Conservation (phyloP, 2,888 invertebrate genomes). For the Lamellibrachia satsuma region DNA sequence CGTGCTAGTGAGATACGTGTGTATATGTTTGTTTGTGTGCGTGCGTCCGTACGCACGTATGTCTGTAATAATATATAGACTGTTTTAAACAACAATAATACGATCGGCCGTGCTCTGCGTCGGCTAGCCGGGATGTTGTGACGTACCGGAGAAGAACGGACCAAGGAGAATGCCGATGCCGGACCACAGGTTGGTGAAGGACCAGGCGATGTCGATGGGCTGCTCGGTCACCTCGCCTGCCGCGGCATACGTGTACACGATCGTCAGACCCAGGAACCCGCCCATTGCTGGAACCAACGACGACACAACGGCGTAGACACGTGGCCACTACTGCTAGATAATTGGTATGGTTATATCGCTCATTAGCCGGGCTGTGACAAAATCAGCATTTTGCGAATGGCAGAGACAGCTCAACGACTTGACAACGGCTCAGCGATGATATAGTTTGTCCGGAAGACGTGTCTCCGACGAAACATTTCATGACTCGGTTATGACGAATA, state of each 20-base stretch:
- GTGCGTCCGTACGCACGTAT: not conserved
- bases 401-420: not conserved
- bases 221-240: conserved; percentile 49
- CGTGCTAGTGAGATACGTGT: too few species aligned
- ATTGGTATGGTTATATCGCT: not conserved
- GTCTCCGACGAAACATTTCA: not conserved
- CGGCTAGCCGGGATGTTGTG: not conserved
- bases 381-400: not conserved
- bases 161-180: conserved; percentile 51
- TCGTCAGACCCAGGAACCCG: conserved; percentile 50
- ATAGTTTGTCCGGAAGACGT: conserved; percentile 1
- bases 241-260: conserved; percentile 52
- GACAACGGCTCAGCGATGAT: not conserved
- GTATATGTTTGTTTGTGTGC: not conserved
- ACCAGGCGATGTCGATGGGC: conserved; percentile 51
- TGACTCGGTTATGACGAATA: not conserved
- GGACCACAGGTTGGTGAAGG: conserved; percentile 51
- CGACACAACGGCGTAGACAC: not conserved
- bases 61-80: too few species aligned
- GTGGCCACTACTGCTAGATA: not conserved
- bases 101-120: too few species aligned
- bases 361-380: conserved; percentile 3
- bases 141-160: conserved; percentile 49
- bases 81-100: too few species aligned
- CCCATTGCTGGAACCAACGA: conserved; percentile 45